Percentiles rank a stretch among this genome's conserved stretches.
phyloP scores from a whole-genome alignment of 2,888 invertebrate species.

The Drosophila vallismaia region DNA sequence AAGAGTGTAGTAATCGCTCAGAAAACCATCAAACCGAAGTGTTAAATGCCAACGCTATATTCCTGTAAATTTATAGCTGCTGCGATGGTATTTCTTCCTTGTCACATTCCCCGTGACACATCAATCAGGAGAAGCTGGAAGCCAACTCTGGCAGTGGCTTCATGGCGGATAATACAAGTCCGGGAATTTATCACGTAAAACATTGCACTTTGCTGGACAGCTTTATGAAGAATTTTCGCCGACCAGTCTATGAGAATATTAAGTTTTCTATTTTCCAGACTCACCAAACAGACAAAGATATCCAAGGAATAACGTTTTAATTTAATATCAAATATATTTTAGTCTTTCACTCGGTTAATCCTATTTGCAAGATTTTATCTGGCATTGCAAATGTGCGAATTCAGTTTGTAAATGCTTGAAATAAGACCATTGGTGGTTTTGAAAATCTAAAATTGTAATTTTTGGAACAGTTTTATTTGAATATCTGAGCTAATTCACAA shows the following conservation, averaged over 20 bases:
- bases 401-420: slow-evolving; percentile 13
- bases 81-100: not conserved
- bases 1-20: not conserved
- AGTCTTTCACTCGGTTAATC: not conserved
- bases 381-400: slow-evolving; percentile 9
- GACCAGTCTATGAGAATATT: not conserved
- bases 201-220: slow-evolving; percentile 16
- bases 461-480: too few relatives aligned
- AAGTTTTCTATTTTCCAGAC: not conserved
- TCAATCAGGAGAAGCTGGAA: slow-evolving; percentile 18
- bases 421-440: too few relatives aligned
- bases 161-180: slow-evolving; percentile 11
- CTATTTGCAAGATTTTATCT: slow-evolving; percentile 20
- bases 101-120: slow-evolving; percentile 13
- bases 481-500: too few relatives aligned
- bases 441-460: too few relatives aligned
- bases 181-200: slow-evolving; percentile 21
- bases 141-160: slow-evolving; percentile 9
- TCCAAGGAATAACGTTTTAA: not conserved
- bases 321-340: not conserved
- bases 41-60: slow-evolving; percentile 3
- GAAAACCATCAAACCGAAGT: not conserved
- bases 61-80: not conserved
- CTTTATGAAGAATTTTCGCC: slow-evolving; percentile 7
- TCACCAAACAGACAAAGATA: not conserved